Evolutionary conservation across 2,888 invertebrate species (phyloP).

Genomic region (Parnassius glacialis): DNA sequence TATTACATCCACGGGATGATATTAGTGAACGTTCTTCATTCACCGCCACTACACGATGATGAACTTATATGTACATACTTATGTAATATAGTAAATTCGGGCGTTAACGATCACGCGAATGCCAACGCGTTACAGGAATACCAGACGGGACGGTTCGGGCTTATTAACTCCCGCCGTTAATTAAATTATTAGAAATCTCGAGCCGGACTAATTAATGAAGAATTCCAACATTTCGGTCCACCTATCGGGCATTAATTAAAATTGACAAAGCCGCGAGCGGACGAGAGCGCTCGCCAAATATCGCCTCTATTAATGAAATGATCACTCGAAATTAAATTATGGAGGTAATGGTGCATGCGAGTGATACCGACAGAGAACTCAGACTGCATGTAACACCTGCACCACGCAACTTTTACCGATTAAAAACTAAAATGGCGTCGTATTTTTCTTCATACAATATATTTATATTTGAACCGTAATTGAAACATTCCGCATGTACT

Average conservation of each 20-base stretch:
- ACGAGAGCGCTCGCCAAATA: slow-evolving; percentile 72
- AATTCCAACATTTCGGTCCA: slow-evolving; percentile 79
- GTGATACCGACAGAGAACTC: slow-evolving; percentile 54
- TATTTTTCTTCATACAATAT: neutral
- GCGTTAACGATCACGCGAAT: slow-evolving; percentile 46
- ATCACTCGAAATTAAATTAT: slow-evolving; percentile 80
- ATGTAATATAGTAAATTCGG: slow-evolving; percentile 14
- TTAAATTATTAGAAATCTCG: slow-evolving; percentile 81
- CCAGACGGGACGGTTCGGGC: slow-evolving; percentile 55
- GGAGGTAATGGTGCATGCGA: slow-evolving; percentile 76
- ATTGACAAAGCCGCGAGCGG: slow-evolving; percentile 76
- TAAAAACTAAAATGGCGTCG: neutral
- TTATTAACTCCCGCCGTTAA: slow-evolving; percentile 75
- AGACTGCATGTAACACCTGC: slow-evolving; percentile 35
- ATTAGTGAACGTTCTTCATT: no score
- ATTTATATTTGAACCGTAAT: neutral
- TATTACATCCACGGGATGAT: no score
- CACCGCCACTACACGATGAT: no score
- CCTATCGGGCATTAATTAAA: slow-evolving; percentile 79
- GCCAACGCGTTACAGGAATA: slow-evolving; percentile 64
- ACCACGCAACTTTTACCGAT: slow-evolving; percentile 5
- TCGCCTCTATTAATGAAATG: slow-evolving; percentile 78
- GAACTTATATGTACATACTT: slow-evolving; percentile 17
- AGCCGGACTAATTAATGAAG: slow-evolving; percentile 77
- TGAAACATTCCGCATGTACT: neutral